Percentiles rank a stretch among this genome's conserved stretches.
Conservation (phyloP, 2,113 vertebrate species). For the Dicentrarchus labrax region DNA sequence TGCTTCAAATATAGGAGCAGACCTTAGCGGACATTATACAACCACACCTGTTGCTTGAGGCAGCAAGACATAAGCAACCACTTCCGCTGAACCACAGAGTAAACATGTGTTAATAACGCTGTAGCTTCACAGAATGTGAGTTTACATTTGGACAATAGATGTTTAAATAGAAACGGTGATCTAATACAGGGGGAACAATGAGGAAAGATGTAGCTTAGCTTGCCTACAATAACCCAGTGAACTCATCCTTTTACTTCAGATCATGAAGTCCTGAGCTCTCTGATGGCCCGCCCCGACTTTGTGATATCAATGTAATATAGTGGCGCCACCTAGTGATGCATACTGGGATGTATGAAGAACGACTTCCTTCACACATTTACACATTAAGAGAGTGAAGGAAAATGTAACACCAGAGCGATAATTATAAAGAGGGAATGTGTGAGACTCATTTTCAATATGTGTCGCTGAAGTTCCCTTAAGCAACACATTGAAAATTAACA, state of each 20-base stretch:
- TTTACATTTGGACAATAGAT: conserved; percentile 34
- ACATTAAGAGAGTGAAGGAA: neutral
- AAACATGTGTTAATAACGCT: conserved; percentile 12
- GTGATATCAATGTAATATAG: neutral
- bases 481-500: too few relatives aligned
- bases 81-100: conserved; percentile 23
- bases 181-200: conserved; percentile 10
- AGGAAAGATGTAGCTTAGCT: conserved; percentile 21
- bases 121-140: neutral
- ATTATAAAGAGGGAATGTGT: neutral
- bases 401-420: neutral
- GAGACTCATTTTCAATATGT: neutral
- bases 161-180: conserved; percentile 35
- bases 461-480: neutral
- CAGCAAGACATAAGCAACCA: conserved; percentile 21
- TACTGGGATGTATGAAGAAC: neutral
- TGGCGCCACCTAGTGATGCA: conserved; percentile 50
- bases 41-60: conserved; percentile 56
- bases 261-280: conserved; percentile 1
- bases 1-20: conserved; percentile 40
- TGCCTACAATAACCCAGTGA: conserved; percentile 48
- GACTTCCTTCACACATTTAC: neutral
- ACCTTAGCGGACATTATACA: conserved; percentile 28
- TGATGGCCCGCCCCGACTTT: neutral
- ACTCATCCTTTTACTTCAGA: conserved; percentile 41